Conservation (phyloP, 2,888 invertebrate genomes). For the Nemoura dubitans region DNA sequence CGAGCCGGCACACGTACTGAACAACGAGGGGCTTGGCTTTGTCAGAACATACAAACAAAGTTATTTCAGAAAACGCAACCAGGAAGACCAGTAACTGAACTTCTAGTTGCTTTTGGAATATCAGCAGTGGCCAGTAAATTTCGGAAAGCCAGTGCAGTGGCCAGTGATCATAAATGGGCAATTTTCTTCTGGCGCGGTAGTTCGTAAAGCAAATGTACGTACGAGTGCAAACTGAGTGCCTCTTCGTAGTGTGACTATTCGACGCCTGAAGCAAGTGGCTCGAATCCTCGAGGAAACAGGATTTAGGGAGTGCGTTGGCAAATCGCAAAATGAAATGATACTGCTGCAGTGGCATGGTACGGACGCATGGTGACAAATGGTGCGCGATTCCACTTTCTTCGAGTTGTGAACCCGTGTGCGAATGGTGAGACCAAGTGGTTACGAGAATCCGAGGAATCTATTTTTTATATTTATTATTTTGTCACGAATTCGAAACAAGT, state of each 20-base stretch:
- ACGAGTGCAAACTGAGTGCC: too few relatives aligned
- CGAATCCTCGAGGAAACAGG: too few relatives aligned
- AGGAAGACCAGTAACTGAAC: not conserved
- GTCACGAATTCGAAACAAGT: not conserved
- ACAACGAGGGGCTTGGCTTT: not conserved
- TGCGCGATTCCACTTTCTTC: not conserved
- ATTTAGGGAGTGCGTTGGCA: too few relatives aligned
- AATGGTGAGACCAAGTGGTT: not conserved
- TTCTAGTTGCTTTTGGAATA: not conserved
- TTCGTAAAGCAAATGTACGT: not conserved
- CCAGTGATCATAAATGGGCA: not conserved
- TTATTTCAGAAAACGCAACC: not conserved
- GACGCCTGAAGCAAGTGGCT: too few relatives aligned
- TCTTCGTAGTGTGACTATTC: too few relatives aligned
- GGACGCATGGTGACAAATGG: not conserved
- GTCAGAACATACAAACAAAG: not conserved
- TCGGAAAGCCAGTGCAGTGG: not conserved
- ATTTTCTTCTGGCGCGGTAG: not conserved
- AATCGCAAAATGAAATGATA: too few relatives aligned
- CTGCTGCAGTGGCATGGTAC: not conserved
- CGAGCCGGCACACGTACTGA: not conserved
- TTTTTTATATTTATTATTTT: not conserved
- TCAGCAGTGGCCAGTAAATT: not conserved
- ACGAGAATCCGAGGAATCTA: not conserved
- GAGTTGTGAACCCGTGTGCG: not conserved